A percentile compares a stretch with the other conserved stretches of the same genome.
These are phyloP conservation scores for Cylloceria caligata DNA, from an alignment of 2,888 invertebrate species.

Conservation along the genomic window DNA sequence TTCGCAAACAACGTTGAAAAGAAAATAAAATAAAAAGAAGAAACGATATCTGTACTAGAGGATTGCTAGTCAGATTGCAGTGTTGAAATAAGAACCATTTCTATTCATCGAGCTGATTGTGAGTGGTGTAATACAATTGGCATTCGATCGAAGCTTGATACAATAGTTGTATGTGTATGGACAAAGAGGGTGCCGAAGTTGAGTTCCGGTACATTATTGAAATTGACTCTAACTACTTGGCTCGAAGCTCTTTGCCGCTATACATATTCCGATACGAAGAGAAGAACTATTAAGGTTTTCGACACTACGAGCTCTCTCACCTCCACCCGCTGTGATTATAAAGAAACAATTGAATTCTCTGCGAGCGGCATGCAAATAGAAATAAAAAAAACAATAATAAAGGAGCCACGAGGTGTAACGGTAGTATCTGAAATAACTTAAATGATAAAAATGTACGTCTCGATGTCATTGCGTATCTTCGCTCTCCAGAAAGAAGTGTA, in stretches of 20 bases:
- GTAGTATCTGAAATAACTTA: no score
- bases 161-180: constrained; percentile 35
- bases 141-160: constrained; percentile 39
- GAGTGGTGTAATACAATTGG: constrained; percentile 64
- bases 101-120: constrained; percentile 49
- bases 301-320: neutral
- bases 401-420: no score
- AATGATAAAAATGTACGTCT: no score
- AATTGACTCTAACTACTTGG: constrained; percentile 39
- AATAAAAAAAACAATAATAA: no score
- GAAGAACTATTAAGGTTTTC: neutral
- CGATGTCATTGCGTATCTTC: no score
- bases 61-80: constrained; percentile 19
- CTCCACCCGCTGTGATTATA: neutral
- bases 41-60: neutral
- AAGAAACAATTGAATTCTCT: constrained; percentile 12
- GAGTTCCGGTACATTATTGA: constrained; percentile 55
- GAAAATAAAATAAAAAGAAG: neutral
- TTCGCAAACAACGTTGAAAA: neutral
- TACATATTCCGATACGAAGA: constrained; percentile 31
- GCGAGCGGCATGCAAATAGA: neutral
- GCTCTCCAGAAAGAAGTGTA: neutral
- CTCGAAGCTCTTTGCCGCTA: neutral
- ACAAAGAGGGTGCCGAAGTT: constrained; percentile 6
- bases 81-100: constrained; percentile 26